Evolutionary conservation across 2,888 invertebrate species (phyloP).

Genomic region (Eurois occulta): DNA sequence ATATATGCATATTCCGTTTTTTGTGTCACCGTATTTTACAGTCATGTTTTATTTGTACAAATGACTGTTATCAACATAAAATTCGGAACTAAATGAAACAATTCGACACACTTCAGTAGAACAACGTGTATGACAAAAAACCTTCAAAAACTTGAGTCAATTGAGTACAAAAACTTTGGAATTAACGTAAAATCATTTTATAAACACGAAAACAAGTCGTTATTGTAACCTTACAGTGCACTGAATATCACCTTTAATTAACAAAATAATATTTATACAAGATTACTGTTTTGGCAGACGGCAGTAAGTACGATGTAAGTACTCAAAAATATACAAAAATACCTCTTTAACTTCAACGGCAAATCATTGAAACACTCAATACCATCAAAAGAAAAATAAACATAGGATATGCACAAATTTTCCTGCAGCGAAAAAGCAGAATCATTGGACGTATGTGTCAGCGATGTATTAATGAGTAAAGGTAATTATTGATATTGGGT

Average conservation of each 20-base stretch:
- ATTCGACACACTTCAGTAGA: neutral
- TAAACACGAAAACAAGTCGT: neutral
- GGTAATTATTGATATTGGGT: slow-evolving; percentile 44
- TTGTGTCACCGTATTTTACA: neutral
- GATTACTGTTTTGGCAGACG: neutral
- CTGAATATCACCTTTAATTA: neutral
- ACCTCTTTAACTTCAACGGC: neutral
- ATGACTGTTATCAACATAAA: neutral
- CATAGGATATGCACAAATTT: slow-evolving; percentile 14
- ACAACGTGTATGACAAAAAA: neutral
- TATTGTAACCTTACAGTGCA: neutral
- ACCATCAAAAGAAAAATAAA: slow-evolving; percentile 15
- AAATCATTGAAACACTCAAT: slow-evolving; percentile 15
- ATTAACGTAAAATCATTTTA: neutral
- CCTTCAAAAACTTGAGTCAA: neutral
- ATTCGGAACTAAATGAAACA: neutral
- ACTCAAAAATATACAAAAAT: neutral
- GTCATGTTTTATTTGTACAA: neutral
- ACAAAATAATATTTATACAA: neutral
- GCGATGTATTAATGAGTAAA: slow-evolving; percentile 33
- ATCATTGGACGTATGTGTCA: slow-evolving; percentile 33
- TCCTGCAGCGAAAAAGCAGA: slow-evolving; percentile 17
- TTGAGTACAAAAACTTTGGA: neutral
- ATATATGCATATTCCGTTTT: slow-evolving; percentile 1
- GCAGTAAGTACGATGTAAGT: too few relatives aligned